Evolutionary conservation across 2,888 invertebrate genomes (phyloP).

Genomic region (Stenodera caucasica): DNA sequence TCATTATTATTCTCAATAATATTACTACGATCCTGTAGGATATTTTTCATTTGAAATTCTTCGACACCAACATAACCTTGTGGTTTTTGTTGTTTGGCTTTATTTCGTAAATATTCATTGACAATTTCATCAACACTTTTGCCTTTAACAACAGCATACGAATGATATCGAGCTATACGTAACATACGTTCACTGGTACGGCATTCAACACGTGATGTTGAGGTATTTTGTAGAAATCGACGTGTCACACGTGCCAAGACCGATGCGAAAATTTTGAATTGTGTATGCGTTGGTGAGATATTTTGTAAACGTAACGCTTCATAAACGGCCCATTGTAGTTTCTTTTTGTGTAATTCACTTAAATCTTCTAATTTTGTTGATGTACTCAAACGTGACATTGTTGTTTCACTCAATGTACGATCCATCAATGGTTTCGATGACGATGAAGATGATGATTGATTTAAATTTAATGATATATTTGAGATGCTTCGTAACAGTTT

Average conservation of each 20-base stretch:
- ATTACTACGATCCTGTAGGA: conserved; percentile 58
- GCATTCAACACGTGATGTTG: conserved; percentile 59
- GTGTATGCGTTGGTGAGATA: conserved; percentile 68
- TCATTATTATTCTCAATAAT: conserved; percentile 33
- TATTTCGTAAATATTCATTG: conserved; percentile 45
- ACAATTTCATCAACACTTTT: conserved; percentile 67
- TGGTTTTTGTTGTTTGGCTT: conserved; percentile 54
- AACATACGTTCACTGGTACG: conserved; percentile 77
- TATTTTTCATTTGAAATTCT: conserved; percentile 54
- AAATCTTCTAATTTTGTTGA: conserved; percentile 49
- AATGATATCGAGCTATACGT: conserved; percentile 67
- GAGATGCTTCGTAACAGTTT: conserved; percentile 65
- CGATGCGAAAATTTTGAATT: conserved; percentile 72
- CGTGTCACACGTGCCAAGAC: conserved; percentile 69
- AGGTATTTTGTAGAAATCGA: conserved; percentile 63
- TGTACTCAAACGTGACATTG: neutral
- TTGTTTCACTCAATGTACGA: conserved; percentile 17
- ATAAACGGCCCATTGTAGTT: conserved; percentile 80
- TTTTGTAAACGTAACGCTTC: conserved; percentile 73
- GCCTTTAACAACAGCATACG: conserved; percentile 66
- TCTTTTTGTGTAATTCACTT: conserved; percentile 70
- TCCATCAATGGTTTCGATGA: neutral
- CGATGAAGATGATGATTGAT: neutral
- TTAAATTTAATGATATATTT: conserved; percentile 10
- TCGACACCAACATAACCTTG: conserved; percentile 56